phyloP scores from a whole-genome alignment of 1,140 invertebrate genomes.

The Epicauta chinensis region DNA sequence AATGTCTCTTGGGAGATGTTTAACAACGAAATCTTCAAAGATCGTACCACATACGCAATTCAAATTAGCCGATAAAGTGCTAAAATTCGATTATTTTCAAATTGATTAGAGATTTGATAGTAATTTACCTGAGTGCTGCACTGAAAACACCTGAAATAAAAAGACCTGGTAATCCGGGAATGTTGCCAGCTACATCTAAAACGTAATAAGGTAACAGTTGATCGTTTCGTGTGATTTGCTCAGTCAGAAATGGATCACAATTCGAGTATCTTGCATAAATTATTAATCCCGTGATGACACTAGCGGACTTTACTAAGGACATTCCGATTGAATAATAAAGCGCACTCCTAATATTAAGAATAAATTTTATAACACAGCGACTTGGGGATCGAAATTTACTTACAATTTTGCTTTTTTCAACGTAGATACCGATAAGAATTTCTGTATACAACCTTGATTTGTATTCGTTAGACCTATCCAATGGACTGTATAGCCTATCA shows the following conservation, averaged over 20 bases:
- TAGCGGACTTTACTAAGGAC: constrained; percentile 43
- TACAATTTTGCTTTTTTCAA: constrained; percentile 48
- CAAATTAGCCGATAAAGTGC: constrained; percentile 58
- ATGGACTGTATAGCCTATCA: constrained; percentile 51
- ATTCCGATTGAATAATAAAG: constrained; percentile 44
- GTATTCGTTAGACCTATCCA: constrained; percentile 52
- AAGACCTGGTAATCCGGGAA: constrained; percentile 53
- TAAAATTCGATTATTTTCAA: constrained; percentile 32
- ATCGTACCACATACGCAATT: constrained; percentile 61
- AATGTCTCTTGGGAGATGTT: constrained; percentile 40
- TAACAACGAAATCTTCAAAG: constrained; percentile 58
- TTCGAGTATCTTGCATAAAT: constrained; percentile 66
- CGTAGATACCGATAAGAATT: constrained; percentile 51
- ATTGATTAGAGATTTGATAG: too few relatives aligned
- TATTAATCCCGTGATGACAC: constrained; percentile 60
- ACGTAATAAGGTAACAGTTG: constrained; percentile 51
- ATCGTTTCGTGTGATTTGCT: constrained; percentile 45
- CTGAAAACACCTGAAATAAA: constrained; percentile 61
- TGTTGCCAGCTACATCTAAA: constrained; percentile 46
- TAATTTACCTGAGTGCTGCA: constrained; percentile 53
- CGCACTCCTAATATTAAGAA: constrained; percentile 32
- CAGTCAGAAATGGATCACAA: constrained; percentile 61
- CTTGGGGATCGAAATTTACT: constrained; percentile 5
- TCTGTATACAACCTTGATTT: constrained; percentile 55
- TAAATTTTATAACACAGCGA: background rate